Conservation (phyloP, 2,797 vertebrate genomes). For the Heliangelus exortis region DNA sequence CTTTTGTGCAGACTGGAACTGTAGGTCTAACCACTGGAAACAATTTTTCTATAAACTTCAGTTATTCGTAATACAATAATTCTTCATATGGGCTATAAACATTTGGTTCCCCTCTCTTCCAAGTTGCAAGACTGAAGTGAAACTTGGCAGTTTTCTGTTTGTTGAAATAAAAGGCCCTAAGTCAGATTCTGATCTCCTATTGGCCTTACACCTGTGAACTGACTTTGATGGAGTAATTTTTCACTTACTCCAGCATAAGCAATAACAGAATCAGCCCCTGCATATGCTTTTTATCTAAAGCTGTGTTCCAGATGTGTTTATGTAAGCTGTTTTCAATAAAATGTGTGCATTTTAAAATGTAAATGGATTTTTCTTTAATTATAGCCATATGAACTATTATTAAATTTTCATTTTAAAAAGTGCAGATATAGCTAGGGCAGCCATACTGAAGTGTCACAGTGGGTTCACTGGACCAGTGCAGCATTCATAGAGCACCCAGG, state of each 20-base stretch:
- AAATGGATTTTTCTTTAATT: conserved; percentile 73
- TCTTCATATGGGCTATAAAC: conserved; percentile 43
- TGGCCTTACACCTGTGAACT: conserved; percentile 56
- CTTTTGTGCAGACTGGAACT: not conserved
- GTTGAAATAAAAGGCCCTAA: conserved; percentile 37
- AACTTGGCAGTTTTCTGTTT: conserved; percentile 36
- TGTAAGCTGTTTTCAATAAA: conserved; percentile 67
- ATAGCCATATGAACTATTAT: conserved; percentile 54
- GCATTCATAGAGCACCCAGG: not conserved
- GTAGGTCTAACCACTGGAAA: not conserved
- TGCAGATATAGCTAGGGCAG: conserved; percentile 18
- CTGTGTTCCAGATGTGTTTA: conserved; percentile 71
- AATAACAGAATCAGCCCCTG: conserved; percentile 40
- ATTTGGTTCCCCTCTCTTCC: conserved; percentile 24
- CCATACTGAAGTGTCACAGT: not conserved
- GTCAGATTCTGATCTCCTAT: conserved; percentile 48
- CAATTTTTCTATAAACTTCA: conserved; percentile 21
- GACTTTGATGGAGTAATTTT: conserved; percentile 34
- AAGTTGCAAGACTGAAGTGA: conserved; percentile 27
- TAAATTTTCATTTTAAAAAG: conserved; percentile 58
- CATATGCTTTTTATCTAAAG: conserved; percentile 66
- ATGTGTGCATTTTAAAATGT: conserved; percentile 56
- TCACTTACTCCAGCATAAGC: conserved; percentile 44
- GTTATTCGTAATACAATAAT: conserved; percentile 20
- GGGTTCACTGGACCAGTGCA: not conserved